Evolutionary conservation across 1,140 invertebrate species (phyloP).

Genomic region (Nebria ingens): DNA sequence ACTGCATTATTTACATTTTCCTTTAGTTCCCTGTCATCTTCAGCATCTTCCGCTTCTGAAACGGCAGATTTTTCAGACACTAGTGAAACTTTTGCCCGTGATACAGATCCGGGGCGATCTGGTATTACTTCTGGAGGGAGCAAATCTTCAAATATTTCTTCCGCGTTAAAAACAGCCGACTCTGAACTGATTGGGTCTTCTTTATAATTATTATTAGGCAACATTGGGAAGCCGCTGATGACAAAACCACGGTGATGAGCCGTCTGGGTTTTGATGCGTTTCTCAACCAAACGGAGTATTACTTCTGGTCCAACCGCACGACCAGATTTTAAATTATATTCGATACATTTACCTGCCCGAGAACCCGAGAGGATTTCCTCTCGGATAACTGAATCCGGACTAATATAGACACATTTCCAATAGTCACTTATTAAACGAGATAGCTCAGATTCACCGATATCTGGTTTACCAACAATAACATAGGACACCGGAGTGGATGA

Average conservation of each 20-base stretch:
- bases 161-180: constrained; percentile 34
- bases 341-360: constrained; percentile 38
- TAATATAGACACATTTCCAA: constrained; percentile 44
- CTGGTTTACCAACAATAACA: constrained; percentile 46
- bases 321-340: constrained; percentile 41
- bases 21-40: background rate
- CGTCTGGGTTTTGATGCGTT: constrained; percentile 36
- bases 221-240: constrained; percentile 45
- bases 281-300: constrained; percentile 38
- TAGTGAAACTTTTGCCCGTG: constrained; percentile 11
- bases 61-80: constrained; percentile 4
- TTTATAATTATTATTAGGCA: constrained; percentile 33
- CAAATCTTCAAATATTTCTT: constrained; percentile 36
- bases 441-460: constrained; percentile 36
- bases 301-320: constrained; percentile 36
- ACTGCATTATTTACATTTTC: background rate
- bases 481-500: constrained; percentile 40
- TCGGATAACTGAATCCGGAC: constrained; percentile 38
- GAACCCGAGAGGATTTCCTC: constrained; percentile 42
- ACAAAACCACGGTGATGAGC: constrained; percentile 46
- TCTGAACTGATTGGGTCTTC: constrained; percentile 35
- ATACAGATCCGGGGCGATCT: background rate
- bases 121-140: constrained; percentile 22
- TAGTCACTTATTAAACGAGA: constrained; percentile 42
- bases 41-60: background rate